Evolutionary conservation across 2,888 invertebrate species (phyloP).

Genomic region (Caenorhabditis uteleia): DNA sequence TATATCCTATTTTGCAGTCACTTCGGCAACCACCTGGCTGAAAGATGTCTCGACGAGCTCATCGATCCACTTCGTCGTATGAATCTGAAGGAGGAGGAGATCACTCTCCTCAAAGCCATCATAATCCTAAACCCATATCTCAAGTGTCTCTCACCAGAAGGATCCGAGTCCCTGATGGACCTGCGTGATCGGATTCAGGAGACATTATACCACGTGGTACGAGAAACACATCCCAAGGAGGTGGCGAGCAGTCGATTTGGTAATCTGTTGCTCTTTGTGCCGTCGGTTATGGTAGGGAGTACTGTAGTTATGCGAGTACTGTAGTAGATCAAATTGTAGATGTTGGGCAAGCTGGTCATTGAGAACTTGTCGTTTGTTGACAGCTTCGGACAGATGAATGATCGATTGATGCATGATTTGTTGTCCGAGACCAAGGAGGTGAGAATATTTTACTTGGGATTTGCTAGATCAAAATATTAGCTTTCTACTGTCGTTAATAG

Average conservation of each 20-base stretch:
- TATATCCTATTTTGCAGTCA: constrained; percentile 62
- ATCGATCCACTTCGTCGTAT: constrained; percentile 63
- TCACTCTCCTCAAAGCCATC: constrained; percentile 65
- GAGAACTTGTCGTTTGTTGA: constrained; percentile 67
- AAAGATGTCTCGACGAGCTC: constrained; percentile 62
- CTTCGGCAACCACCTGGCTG: constrained; percentile 66
- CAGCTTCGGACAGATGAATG: constrained; percentile 62
- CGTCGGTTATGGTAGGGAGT: constrained; percentile 63
- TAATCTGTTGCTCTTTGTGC: constrained; percentile 65
- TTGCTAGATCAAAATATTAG: no score
- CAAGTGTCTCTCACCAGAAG: constrained; percentile 59
- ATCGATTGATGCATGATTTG: constrained; percentile 62
- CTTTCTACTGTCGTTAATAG: no score
- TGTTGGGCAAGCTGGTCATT: constrained; percentile 60
- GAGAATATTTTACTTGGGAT: no score
- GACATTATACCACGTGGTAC: constrained; percentile 64
- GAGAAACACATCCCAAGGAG: constrained; percentile 69
- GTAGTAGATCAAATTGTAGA: no score
- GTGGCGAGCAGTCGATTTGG: constrained; percentile 68
- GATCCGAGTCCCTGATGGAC: constrained; percentile 65
- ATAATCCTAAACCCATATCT: constrained; percentile 64
- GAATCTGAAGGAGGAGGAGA: constrained; percentile 66
- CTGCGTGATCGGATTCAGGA: constrained; percentile 66
- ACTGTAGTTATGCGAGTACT: no score
- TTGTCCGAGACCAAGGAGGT: constrained; percentile 46